Evolutionary conservation across 2,113 vertebrate species (phyloP).

Genomic region (Oncorhynchus keta): DNA sequence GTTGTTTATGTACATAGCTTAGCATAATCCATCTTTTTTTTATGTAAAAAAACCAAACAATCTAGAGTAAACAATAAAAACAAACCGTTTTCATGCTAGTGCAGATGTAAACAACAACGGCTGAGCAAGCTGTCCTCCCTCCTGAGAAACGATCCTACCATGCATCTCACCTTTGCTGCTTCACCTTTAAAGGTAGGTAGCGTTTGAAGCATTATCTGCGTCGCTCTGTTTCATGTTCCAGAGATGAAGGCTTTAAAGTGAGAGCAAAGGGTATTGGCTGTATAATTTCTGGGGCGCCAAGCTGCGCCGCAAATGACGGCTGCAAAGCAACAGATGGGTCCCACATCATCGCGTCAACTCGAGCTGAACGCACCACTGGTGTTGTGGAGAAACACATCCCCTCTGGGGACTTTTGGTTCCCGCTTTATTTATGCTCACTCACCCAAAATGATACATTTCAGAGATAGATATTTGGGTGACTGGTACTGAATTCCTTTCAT

Average conservation of each 20-base stretch:
- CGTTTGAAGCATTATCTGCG: slow-evolving; percentile 74
- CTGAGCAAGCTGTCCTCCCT: slow-evolving; percentile 49
- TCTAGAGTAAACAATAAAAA: too few species aligned
- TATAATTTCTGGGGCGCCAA: slow-evolving; percentile 78
- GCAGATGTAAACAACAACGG: slow-evolving; percentile 40
- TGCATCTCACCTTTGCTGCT: slow-evolving; percentile 66
- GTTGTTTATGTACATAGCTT: too few species aligned
- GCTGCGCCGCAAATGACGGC: slow-evolving; percentile 76
- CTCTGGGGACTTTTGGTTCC: background rate
- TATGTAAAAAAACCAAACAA: too few species aligned
- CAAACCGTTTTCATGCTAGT: background rate
- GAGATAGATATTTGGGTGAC: background rate
- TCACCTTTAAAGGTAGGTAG: slow-evolving; percentile 59
- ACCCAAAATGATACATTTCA: background rate
- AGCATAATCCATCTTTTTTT: too few species aligned
- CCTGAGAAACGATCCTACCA: slow-evolving; percentile 62
- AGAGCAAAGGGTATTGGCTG: slow-evolving; percentile 72
- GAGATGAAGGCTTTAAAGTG: slow-evolving; percentile 76
- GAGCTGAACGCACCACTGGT: slow-evolving; percentile 14
- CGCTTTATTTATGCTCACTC: background rate
- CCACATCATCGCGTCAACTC: slow-evolving; percentile 11
- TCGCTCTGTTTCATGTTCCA: slow-evolving; percentile 69
- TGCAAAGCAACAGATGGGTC: slow-evolving; percentile 72
- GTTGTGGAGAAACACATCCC: background rate
- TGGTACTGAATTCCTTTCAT: too few species aligned